A percentile compares a stretch with the other conserved stretches of the same genome.
Evolutionary conservation across 2,113 vertebrate genomes (phyloP).

Genomic region (Pelusios castaneus): DNA sequence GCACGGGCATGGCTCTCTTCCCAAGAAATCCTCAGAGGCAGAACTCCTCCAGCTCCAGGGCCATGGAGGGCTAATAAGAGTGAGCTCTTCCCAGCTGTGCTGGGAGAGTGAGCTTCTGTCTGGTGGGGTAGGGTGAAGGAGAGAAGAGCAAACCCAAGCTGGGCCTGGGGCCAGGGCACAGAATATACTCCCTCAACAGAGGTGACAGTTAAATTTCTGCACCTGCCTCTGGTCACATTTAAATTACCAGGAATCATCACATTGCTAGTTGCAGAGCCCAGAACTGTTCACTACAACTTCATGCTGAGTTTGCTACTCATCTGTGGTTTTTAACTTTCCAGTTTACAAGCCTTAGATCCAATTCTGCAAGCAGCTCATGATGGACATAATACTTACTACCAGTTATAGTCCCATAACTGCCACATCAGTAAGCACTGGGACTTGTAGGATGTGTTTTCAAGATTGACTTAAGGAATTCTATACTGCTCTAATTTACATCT

Average conservation of each 20-base stretch:
- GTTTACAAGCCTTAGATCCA: neutral
- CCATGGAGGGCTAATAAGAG: no score
- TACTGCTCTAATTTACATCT: neutral
- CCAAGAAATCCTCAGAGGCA: no score
- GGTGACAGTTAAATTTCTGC: no score
- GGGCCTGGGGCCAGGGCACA: no score
- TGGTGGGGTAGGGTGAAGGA: no score
- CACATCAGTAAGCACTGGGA: neutral
- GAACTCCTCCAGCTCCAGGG: no score
- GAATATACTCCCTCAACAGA: no score
- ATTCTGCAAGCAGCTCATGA: neutral
- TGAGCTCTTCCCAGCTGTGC: no score
- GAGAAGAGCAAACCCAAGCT: no score
- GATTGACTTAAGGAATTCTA: neutral
- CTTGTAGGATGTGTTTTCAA: neutral
- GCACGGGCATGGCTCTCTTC: no score
- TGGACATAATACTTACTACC: neutral
- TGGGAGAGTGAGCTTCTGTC: no score
- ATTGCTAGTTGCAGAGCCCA: neutral
- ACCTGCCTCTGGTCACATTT: neutral
- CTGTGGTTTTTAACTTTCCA: neutral
- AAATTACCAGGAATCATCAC: slow-evolving; percentile 4
- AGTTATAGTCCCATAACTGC: neutral
- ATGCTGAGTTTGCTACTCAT: neutral
- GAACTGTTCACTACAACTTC: neutral